Percentiles rank a stretch among this genome's conserved stretches.
Conservation (phyloP, 2,888 invertebrate genomes). For the Carabus problematicus region DNA sequence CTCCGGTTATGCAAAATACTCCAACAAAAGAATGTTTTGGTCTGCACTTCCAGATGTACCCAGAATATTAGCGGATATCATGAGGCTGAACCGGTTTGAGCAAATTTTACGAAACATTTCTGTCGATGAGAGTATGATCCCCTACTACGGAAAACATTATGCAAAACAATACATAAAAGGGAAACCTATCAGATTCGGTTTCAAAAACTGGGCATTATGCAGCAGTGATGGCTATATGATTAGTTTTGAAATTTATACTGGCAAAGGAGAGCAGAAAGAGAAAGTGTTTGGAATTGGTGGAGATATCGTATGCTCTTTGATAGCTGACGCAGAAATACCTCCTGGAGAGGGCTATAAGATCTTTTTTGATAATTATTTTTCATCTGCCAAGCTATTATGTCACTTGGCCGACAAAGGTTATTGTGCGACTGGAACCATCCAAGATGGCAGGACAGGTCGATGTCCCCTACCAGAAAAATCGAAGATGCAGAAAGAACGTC, state of each 20-base stretch:
- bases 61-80: slow-evolving; percentile 41
- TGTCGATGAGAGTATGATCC: slow-evolving; percentile 42
- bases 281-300: too few relatives aligned
- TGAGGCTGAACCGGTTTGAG: slow-evolving; percentile 43
- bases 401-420: slow-evolving; percentile 1
- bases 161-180: slow-evolving; percentile 13
- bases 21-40: slow-evolving; percentile 44
- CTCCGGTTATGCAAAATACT: slow-evolving; percentile 45
- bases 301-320: slow-evolving; percentile 19
- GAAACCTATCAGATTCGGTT: too few relatives aligned
- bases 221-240: too few relatives aligned
- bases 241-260: too few relatives aligned
- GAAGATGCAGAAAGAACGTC: too few relatives aligned
- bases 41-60: too few relatives aligned
- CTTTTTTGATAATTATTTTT: slow-evolving; percentile 4
- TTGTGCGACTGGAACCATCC: too few relatives aligned
- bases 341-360: too few relatives aligned
- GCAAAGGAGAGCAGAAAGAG: too few relatives aligned
- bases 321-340: slow-evolving; percentile 18
- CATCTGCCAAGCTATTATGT: slow-evolving; percentile 2
- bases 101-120: slow-evolving; percentile 9
- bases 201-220: too few relatives aligned
- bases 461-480: too few relatives aligned
- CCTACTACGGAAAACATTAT: slow-evolving; percentile 15
- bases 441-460: too few relatives aligned